A percentile compares a stretch with the other conserved stretches of the same genome.
Conservation (phyloP, 2,888 invertebrate species). For the Abrostola triplasia region DNA sequence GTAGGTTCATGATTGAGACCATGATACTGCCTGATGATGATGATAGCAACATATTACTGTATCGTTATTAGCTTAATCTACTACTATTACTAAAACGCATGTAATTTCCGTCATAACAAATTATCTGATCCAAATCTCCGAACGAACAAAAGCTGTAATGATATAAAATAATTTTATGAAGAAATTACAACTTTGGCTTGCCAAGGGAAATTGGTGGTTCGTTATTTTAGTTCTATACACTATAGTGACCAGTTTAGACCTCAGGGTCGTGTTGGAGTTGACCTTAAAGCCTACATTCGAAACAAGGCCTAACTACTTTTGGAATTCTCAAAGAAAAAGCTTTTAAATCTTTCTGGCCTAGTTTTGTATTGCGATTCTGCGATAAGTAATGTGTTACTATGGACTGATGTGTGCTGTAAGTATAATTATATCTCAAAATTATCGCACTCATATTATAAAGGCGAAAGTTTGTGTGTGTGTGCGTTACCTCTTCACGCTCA, state of each 20-base stretch:
- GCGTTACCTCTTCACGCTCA: too few relatives aligned
- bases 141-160: slow-evolving; percentile 30
- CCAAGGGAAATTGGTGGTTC: slow-evolving; percentile 48
- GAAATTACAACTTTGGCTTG: slow-evolving; percentile 13
- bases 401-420: not conserved
- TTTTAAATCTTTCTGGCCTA: slow-evolving; percentile 13
- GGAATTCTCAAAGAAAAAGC: slow-evolving; percentile 12
- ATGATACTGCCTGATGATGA: too few relatives aligned
- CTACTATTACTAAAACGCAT: slow-evolving; percentile 8
- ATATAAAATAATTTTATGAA: slow-evolving; percentile 32
- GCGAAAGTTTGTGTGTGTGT: too few relatives aligned
- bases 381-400: not conserved
- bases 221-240: slow-evolving; percentile 10
- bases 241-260: slow-evolving; percentile 21
- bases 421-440: too few relatives aligned
- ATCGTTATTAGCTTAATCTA: not conserved
- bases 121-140: slow-evolving; percentile 48
- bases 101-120: slow-evolving; percentile 33
- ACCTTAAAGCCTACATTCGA: slow-evolving; percentile 38
- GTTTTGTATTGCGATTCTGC: slow-evolving; percentile 1
- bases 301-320: slow-evolving; percentile 27
- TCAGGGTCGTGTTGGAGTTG: slow-evolving; percentile 16
- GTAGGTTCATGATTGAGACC: too few relatives aligned
- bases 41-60: too few relatives aligned
- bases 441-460: too few relatives aligned